Evolutionary conservation across 2,797 vertebrate genomes (phyloP), one percentile per base, ranked within the genome.

Genomic region (Typhlichthys subterraneus): DNA sequence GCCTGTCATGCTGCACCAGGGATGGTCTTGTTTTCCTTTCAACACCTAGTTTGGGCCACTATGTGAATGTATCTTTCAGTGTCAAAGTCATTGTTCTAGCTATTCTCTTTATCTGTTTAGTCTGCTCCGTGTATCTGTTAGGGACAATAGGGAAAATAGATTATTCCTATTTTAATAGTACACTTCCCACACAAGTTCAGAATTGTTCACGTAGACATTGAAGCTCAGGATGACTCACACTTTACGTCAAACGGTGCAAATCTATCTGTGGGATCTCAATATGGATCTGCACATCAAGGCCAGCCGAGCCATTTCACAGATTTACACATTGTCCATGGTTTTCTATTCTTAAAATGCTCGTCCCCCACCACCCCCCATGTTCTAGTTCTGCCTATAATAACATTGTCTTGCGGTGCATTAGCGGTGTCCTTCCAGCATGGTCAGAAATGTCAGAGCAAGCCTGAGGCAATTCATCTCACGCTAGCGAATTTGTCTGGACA

Each of bases 291-390:
- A 53, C 62, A 61, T 66, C 69, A 71, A 64, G 59, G 59, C 70
- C 59, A 57, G 72, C 53, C 67, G 53, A 72, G 60, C 46, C 15
- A 54, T 70, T 74, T 77, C 59, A 82, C 77, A 69, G 65, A 50
- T 69, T 81, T 73, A 65, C 62, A 64, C 76, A 78, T 59, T 73
- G 70, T 66, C 17, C 65, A 63, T 45, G 29, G 59, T 73, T 73
- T 75, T 67, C 47, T 69, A 31, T 73, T 53, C 57, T 61, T 38
- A 38, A 6, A 38, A 38, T 50, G 49, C 49, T 29, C 23, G 4
- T 4, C 50, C 15, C 7, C 50, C 50, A 51, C 4, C 15, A 2
- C 15, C 9, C 50, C 15, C 50, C 50, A 17, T 51, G 50, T 51
- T 51, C 8, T 17, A 14, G 48, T 49, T 13, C 14, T n/a, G 48